phyloP scores from a whole-genome alignment of 2,113 vertebrate genomes.

The Tenrec ecaudatus region DNA sequence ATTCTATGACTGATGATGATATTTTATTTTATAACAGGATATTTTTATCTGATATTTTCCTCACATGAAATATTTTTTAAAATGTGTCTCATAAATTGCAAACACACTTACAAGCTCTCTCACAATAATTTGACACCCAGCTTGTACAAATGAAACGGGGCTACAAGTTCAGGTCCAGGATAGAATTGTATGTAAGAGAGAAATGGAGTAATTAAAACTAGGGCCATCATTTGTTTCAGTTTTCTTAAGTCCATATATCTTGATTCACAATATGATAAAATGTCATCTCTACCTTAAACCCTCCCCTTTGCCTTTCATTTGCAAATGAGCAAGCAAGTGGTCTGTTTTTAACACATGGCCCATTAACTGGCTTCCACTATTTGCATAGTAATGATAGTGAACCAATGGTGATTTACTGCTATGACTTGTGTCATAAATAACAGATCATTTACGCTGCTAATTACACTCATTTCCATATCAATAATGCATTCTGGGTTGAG shows the following conservation, averaged over 20 bases:
- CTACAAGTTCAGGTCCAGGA: not conserved
- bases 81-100: not conserved
- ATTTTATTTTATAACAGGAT: not conserved
- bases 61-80: not conserved
- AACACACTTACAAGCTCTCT: not conserved
- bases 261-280: slow-evolving; percentile 67
- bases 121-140: not conserved
- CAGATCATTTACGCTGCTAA: slow-evolving; percentile 89
- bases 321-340: slow-evolving; percentile 83
- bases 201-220: slow-evolving; percentile 6
- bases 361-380: slow-evolving; percentile 86
- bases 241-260: not conserved
- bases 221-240: not conserved
- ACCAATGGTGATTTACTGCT: slow-evolving; percentile 86
- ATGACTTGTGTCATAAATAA: slow-evolving; percentile 86
- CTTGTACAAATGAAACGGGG: slow-evolving; percentile 4
- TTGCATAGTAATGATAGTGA: slow-evolving; percentile 87
- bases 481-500: slow-evolving; percentile 82
- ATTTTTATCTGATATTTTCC: not conserved
- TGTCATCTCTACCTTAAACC: slow-evolving; percentile 75
- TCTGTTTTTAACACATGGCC: slow-evolving; percentile 86
- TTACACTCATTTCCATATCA: slow-evolving; percentile 89
- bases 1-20: slow-evolving; percentile 13
- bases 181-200: not conserved
- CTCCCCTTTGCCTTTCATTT: slow-evolving; percentile 84